phyloP scores from a whole-genome alignment of 2,113 vertebrate genomes.

The Hippocampus zosterae region DNA sequence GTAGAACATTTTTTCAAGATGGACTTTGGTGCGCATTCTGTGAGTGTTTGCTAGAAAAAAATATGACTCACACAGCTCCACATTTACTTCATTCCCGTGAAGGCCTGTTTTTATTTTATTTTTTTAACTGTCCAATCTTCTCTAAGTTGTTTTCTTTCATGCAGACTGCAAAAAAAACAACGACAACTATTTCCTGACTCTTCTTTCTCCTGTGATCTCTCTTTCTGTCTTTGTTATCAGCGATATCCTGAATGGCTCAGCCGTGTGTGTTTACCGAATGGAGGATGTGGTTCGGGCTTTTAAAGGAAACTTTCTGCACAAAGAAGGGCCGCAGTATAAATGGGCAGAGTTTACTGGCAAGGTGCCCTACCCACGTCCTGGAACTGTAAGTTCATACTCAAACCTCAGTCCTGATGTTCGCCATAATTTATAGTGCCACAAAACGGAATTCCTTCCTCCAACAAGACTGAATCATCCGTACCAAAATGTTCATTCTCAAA shows the following conservation, averaged over 20 bases:
- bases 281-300: slow-evolving; percentile 74
- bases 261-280: slow-evolving; percentile 78
- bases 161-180: not conserved
- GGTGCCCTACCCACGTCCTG: slow-evolving; percentile 78
- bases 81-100: not conserved
- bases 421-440: not conserved
- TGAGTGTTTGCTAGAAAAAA: slow-evolving; percentile 29
- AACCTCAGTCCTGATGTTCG: not conserved
- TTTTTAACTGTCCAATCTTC: not conserved
- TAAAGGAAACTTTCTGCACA: slow-evolving; percentile 77
- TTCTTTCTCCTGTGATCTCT: not conserved
- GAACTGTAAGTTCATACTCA: slow-evolving; percentile 68
- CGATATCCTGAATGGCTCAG: slow-evolving; percentile 76
- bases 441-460: not conserved
- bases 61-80: slow-evolving; percentile 36
- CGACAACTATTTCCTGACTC: not conserved
- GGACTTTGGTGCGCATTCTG: slow-evolving; percentile 22
- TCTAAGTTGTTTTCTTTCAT: not conserved
- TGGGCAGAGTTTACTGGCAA: slow-evolving; percentile 76
- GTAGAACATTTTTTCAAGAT: slow-evolving; percentile 21
- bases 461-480: not conserved
- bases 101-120: not conserved
- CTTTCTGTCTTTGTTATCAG: slow-evolving; percentile 41
- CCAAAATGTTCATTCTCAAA: not conserved
- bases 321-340: slow-evolving; percentile 77